Evolutionary conservation across 2,113 vertebrate species (phyloP).

Genomic region (Peromyscus leucopus): DNA sequence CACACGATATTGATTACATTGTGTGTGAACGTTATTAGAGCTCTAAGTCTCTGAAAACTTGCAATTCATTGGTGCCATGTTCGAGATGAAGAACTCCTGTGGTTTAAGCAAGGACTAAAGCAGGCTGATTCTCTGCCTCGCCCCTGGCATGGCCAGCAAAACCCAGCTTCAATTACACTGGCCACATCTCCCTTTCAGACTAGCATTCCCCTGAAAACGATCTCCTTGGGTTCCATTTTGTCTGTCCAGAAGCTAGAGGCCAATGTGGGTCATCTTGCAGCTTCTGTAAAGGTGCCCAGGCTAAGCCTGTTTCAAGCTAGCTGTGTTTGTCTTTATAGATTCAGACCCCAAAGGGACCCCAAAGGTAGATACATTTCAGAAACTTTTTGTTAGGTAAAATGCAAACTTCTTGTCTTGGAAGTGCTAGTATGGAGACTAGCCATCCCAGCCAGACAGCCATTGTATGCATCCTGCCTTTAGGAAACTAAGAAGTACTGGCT

Average conservation of each 20-base stretch:
- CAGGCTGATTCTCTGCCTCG: neutral
- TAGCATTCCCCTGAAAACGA: conserved; percentile 43
- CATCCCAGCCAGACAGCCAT: accelerated
- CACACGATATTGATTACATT: neutral
- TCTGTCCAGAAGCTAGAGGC: conserved; percentile 49
- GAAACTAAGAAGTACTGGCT: neutral
- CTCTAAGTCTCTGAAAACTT: neutral
- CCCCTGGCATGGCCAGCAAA: neutral
- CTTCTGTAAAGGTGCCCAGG: neutral
- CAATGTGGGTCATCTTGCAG: conserved; percentile 18
- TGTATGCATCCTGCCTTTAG: neutral
- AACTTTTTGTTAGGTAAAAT: neutral
- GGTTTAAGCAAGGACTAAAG: conserved; percentile 28
- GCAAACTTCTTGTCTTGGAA: neutral
- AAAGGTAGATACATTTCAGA: neutral
- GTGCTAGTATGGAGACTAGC: neutral
- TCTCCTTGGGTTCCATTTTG: conserved; percentile 60
- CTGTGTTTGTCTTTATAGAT: neutral
- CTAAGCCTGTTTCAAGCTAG: neutral
- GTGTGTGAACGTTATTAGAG: neutral
- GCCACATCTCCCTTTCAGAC: conserved; percentile 31
- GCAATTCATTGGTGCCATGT: neutral
- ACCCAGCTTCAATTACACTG: conserved; percentile 20
- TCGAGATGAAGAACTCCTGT: conserved; percentile 49
- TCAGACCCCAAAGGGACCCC: neutral